Base-by-base conservation (phyloP, 2,888 invertebrate species). In the Phaedon cochleariae region DNA sequence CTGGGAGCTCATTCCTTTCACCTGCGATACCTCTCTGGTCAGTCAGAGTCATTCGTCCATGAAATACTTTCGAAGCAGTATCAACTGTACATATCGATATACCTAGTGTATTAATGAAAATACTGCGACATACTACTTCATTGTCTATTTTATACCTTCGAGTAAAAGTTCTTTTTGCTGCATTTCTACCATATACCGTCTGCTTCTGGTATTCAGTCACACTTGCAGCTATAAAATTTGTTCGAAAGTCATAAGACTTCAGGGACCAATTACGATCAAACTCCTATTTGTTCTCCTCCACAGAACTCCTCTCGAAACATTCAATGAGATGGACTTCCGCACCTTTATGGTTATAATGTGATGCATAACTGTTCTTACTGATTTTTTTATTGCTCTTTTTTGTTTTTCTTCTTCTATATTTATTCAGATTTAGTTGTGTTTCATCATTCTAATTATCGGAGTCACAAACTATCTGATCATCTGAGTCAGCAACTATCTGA, bases 221-320 rank as follows among this genome's bases (percentile, higher is more conserved):
- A 49, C 61, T 59, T 12, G 70, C 69, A 31, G 69, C 67, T 57
- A 70, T 70, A 59, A 65, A 70, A 51, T 61, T 64, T 21, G 62
- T 67, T 67, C 70, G 68, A 21, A 61, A 54, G 34, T 73, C 58
- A 62, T 70, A 70, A 5, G 66, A 68, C 10, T 62, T 41, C 31
- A 73, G 52, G n/a, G 67, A 68, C 71, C 68, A 73, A 68, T 71
- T 71, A 45, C 67, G 53, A 10, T 57, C 62, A 67, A 73, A 70
- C 18, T 65, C 45, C 4, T 45, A 29, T 58, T 68, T 67, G 51
- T 65, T n/a, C n/a, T n/a, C n/a, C n/a, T n/a, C n/a, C n/a, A n/a
- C n/a, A n/a, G n/a, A n/a, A n/a, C n/a, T n/a, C n/a, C n/a, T n/a
- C n/a, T n/a, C n/a, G n/a, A n/a, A n/a, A n/a, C n/a, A n/a, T n/a